Conservation (phyloP, 2,888 invertebrate genomes). For the Athalia cordata region DNA sequence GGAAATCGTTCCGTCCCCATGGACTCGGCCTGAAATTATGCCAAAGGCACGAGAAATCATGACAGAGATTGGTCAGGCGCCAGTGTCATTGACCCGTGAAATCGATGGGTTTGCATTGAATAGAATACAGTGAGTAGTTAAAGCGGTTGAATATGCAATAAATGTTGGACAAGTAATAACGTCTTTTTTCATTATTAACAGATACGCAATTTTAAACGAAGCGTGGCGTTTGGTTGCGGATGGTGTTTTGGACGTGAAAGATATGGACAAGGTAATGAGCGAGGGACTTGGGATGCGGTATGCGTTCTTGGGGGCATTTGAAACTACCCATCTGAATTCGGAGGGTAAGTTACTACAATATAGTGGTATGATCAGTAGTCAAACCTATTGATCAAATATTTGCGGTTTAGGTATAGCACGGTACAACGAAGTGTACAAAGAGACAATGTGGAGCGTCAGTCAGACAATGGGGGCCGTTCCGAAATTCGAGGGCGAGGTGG, state of each 20-base stretch:
- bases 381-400: constrained; percentile 18
- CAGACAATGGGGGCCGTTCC: constrained; percentile 85
- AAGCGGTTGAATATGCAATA: too few relatives aligned
- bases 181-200: constrained; percentile 61
- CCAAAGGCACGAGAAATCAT: constrained; percentile 85
- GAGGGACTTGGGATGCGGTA: constrained; percentile 96
- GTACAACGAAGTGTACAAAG: constrained; percentile 79
- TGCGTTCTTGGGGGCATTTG: constrained; percentile 95
- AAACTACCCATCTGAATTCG: constrained; percentile 96
- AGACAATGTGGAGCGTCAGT: constrained; percentile 80
- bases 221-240: constrained; percentile 91
- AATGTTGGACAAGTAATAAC: too few relatives aligned
- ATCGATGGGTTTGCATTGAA: constrained; percentile 95
- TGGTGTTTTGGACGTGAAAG: constrained; percentile 89
- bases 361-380: too few relatives aligned
- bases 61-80: constrained; percentile 93
- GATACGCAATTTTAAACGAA: constrained; percentile 95
- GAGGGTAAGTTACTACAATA: constrained; percentile 79
- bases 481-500: constrained; percentile 82
- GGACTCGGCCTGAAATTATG: constrained; percentile 89
- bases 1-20: constrained; percentile 95
- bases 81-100: constrained; percentile 90
- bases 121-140: constrained; percentile 86
- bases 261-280: constrained; percentile 94
- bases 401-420: constrained; percentile 75